Conservation (phyloP, 2,888 invertebrate species). For the Drosophila recens region DNA sequence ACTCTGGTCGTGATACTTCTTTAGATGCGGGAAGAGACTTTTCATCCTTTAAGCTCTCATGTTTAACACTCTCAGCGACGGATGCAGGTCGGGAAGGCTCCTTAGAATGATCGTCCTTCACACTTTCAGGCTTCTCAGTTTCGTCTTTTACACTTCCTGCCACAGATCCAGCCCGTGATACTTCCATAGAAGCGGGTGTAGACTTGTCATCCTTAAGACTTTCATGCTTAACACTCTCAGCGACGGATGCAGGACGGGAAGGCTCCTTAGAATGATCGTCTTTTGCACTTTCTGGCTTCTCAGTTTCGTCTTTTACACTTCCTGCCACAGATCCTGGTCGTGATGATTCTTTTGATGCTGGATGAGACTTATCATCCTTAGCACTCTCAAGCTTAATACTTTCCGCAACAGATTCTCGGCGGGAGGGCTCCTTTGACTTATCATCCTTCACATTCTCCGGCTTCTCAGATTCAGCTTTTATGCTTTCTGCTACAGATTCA, state of each 20-base stretch:
- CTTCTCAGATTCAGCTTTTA: slow-evolving; percentile 1
- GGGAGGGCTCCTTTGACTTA: slow-evolving; percentile 7
- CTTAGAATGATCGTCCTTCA: slow-evolving; percentile 35
- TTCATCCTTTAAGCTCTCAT: background rate
- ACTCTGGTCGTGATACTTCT: background rate
- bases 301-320: slow-evolving; percentile 5
- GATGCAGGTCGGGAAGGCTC: slow-evolving; percentile 72
- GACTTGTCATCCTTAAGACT: slow-evolving; percentile 33
- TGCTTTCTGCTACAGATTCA: slow-evolving; percentile 17
- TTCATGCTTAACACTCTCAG: slow-evolving; percentile 32
- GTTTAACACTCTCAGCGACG: slow-evolving; percentile 1
- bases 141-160: slow-evolving; percentile 41
- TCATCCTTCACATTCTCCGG: background rate
- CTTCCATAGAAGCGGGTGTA: slow-evolving; percentile 31
- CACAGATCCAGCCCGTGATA: slow-evolving; percentile 42
- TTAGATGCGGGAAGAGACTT: background rate
- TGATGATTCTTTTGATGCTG: slow-evolving; percentile 29
- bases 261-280: slow-evolving; percentile 45
- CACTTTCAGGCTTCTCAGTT: slow-evolving; percentile 36
- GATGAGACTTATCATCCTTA: slow-evolving; percentile 41
- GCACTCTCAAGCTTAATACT: slow-evolving; percentile 4
- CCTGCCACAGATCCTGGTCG: slow-evolving; percentile 33
- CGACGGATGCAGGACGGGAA: slow-evolving; percentile 37
- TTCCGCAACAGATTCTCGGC: slow-evolving; percentile 15
- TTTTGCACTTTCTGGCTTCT: background rate